Evolutionary conservation across 2,797 vertebrate species (phyloP), one percentile per base, ranked within the genome.

Genomic region (Alectoris magna): DNA sequence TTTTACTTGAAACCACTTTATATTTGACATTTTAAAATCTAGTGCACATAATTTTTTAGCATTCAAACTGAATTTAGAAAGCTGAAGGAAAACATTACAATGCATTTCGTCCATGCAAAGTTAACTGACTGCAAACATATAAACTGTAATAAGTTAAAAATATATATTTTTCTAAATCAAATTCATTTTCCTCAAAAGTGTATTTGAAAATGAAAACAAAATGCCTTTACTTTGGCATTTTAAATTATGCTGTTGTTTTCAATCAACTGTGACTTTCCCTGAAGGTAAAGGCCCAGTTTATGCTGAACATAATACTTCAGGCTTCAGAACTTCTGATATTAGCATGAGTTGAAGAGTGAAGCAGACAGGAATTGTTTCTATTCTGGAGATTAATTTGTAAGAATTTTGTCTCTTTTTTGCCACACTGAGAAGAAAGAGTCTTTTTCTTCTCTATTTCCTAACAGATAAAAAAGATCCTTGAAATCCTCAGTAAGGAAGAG

Each of bases 31-130:
- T 95, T 96, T 72, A 18, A 94, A 97, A 91, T 96, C 86, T 95
- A 79, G 23, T n/a, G 85, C 4, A 51, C 87, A 79, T 76, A 53
- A 74, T 91, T 84, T 93, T 97, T 94, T 92, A 75, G 66, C 29
- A 89, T 90, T 96, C 95, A 92, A 84, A 90, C 83, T 77, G 93
- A 97, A 95, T 95, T 95, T 91, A 90, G 66, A 96, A 97, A 96
- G 67, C n/a, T 62, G 76, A 95, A 96, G 53, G 16, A 93, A 95
- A 93, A 87, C 29, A 90, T 90, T 95, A 62, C 58, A 92, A 27
- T 84, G 41, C 41, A 73, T 78, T 80, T 92, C 91, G 14, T 70
- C 88, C 48, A 66, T 88, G 84, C 75, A 77, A 62, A 92, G 64
- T 90, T 94, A 94, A 91, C 75, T 62, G 44, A 78, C n/a, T 88